phyloP scores from a whole-genome alignment of 2,888 invertebrate species.

The Leucania comma region DNA sequence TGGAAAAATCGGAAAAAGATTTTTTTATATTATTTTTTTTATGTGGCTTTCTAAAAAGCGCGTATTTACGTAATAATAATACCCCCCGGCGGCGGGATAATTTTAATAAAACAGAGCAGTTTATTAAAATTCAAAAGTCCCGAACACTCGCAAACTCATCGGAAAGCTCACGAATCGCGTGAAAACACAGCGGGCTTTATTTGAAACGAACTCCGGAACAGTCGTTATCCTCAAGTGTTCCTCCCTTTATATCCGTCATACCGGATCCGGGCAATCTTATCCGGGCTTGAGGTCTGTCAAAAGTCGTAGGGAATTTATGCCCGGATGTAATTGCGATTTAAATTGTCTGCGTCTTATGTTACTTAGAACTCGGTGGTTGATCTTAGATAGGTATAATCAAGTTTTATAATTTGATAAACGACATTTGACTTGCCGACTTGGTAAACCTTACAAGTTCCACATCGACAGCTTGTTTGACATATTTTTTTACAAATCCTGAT shows the following conservation, averaged over 20 bases:
- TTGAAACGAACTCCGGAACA: slow-evolving; percentile 47
- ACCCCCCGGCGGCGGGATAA: no score
- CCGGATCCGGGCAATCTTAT: slow-evolving; percentile 57
- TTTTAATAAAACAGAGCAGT: not conserved
- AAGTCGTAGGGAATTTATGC: slow-evolving; percentile 51
- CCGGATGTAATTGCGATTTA: slow-evolving; percentile 54
- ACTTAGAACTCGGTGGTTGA: slow-evolving; percentile 3
- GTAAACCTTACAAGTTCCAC: no score
- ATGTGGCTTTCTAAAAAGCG: no score
- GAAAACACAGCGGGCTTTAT: slow-evolving; percentile 37
- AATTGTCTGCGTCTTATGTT: slow-evolving; percentile 41
- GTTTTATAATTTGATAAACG: no score
- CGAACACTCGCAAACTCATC: not conserved
- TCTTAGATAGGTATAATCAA: no score
- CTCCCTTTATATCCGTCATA: slow-evolving; percentile 57
- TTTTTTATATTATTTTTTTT: no score
- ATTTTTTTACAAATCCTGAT: no score
- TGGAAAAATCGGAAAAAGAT: no score
- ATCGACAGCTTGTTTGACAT: no score
- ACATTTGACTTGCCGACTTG: no score
- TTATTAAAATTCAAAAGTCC: not conserved
- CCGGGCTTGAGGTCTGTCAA: slow-evolving; percentile 53
- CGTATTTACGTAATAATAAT: no score
- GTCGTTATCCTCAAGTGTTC: slow-evolving; percentile 59
- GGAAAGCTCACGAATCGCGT: slow-evolving; percentile 1